These are phyloP conservation scores for Psammodynastes pulverulentus DNA, from an alignment of 2,113 vertebrate genomes.

Conservation along the genomic window DNA sequence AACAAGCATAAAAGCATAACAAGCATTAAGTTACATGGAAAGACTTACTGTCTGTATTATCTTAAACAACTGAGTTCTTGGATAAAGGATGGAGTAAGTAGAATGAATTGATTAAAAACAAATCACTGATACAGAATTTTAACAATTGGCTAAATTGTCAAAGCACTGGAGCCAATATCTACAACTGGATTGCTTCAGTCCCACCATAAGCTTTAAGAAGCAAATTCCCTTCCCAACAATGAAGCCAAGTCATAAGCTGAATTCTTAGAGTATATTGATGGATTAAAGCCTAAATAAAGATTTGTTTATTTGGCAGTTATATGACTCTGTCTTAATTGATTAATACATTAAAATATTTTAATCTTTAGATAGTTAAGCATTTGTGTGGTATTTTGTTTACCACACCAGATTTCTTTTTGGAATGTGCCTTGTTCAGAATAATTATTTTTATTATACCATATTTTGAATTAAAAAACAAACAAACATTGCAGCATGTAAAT, in stretches of 20 bases:
- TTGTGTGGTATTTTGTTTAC: not conserved
- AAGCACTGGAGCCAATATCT: slow-evolving; percentile 11
- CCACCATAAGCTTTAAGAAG: slow-evolving; percentile 18
- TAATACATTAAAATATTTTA: not conserved
- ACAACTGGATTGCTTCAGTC: slow-evolving; percentile 24
- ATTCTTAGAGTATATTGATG: not conserved
- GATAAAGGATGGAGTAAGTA: slow-evolving; percentile 19
- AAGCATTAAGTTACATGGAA: slow-evolving; percentile 34
- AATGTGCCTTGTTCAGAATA: slow-evolving; percentile 2
- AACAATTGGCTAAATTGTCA: slow-evolving; percentile 25
- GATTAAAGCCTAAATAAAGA: not conserved
- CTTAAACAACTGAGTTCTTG: slow-evolving; percentile 31
- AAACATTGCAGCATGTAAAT: not conserved
- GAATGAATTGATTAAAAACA: slow-evolving; percentile 29
- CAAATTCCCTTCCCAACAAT: not conserved
- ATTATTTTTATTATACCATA: slow-evolving; percentile 1
- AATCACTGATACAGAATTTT: slow-evolving; percentile 17
- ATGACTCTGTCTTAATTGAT: not conserved
- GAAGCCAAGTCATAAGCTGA: slow-evolving; percentile 3
- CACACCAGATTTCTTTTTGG: not conserved
- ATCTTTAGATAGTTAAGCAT: not conserved
- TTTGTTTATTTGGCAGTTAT: not conserved
- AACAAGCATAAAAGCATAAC: slow-evolving; percentile 19
- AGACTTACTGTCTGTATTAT: slow-evolving; percentile 33
- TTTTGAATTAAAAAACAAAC: not conserved